Evolutionary conservation across 2,113 vertebrate species (phyloP).

Genomic region (Melanerpes aurifrons): DNA sequence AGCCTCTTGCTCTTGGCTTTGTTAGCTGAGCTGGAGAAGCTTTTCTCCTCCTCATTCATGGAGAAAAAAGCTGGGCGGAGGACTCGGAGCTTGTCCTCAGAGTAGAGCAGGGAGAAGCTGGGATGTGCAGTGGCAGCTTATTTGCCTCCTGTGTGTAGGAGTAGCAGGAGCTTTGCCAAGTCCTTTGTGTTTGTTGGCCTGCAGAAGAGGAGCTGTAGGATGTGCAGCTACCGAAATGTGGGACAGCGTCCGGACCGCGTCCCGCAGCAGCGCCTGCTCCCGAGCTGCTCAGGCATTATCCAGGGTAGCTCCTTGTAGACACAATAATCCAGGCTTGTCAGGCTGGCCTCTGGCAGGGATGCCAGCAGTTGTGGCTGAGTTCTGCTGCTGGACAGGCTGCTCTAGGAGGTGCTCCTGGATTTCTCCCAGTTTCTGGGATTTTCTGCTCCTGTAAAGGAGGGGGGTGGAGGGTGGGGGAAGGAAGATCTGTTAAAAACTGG

Average conservation of each 20-base stretch:
- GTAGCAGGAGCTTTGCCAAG: slow-evolving; percentile 18
- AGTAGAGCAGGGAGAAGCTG: neutral
- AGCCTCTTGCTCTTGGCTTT: neutral
- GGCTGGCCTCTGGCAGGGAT: neutral
- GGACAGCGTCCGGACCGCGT: neutral
- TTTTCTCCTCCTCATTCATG: slow-evolving; percentile 17
- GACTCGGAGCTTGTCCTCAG: neutral
- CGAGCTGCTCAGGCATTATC: neutral
- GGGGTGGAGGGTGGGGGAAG: no score
- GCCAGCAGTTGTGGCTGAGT: rapidly evolving
- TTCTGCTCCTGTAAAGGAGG: neutral
- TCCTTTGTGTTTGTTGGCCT: slow-evolving; percentile 29
- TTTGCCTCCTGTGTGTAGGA: neutral
- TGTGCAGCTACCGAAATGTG: neutral
- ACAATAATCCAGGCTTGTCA: neutral
- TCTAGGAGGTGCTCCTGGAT: neutral
- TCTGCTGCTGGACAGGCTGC: rapidly evolving
- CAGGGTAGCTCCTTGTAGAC: neutral
- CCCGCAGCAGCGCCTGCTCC: neutral
- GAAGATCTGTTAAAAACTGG: neutral
- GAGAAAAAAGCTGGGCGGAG: neutral
- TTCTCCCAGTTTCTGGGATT: neutral
- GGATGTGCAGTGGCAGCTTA: neutral
- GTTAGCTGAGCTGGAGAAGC: neutral
- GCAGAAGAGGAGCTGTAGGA: neutral